Conservation (phyloP, 2,888 invertebrate genomes). For the Oscheius sp. region DNA sequence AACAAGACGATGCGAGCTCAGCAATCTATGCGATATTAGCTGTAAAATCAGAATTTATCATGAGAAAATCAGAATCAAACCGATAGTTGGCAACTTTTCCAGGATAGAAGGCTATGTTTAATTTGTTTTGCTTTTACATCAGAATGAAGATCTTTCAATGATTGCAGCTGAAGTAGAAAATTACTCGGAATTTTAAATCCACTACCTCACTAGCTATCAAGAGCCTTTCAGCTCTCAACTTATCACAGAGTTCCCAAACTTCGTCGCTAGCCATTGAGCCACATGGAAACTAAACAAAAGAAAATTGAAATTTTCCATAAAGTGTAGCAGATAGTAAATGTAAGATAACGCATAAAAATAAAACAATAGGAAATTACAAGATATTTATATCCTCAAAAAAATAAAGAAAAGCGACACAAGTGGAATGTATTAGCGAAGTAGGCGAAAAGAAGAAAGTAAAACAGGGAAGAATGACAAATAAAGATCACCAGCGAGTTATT, state of each 20-base stretch:
- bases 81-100: conserved; percentile 29
- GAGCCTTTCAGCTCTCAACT: conserved; percentile 34
- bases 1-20: conserved; percentile 30
- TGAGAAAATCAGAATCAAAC: background rate
- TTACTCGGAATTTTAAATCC: background rate
- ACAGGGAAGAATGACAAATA: background rate
- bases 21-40: conserved; percentile 14
- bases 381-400: background rate
- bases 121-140: conserved; percentile 26
- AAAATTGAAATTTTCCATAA: background rate
- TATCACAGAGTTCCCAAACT: conserved; percentile 37
- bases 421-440: background rate
- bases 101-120: conserved; percentile 17
- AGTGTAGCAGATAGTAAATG: background rate
- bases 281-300: conserved; percentile 25
- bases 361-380: conserved; percentile 1
- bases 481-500: conserved; percentile 18
- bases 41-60: background rate
- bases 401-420: background rate
- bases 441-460: background rate
- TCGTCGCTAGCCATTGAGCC: conserved; percentile 15
- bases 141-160: conserved; percentile 22
- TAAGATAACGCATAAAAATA: background rate
- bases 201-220: conserved; percentile 33
- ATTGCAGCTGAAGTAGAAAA: conserved; percentile 3